Conservation (phyloP, 2,113 vertebrate genomes). For the Myodes glareolus region DNA sequence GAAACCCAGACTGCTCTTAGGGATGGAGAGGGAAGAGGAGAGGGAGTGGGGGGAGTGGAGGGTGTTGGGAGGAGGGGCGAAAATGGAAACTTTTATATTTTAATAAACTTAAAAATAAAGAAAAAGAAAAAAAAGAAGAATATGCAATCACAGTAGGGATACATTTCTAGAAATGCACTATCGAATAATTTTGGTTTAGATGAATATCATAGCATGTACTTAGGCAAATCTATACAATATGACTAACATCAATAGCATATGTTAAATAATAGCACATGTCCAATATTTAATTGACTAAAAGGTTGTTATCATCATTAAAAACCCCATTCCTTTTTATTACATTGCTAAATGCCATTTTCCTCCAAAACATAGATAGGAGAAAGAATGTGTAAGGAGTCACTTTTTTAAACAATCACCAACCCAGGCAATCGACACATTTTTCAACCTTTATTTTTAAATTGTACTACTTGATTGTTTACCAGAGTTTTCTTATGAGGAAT, state of each 20-base stretch:
- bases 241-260: background rate
- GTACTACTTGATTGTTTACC: background rate
- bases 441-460: background rate
- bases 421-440: constrained; percentile 51
- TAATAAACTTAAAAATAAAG: no score
- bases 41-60: no score
- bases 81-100: no score
- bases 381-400: constrained; percentile 53
- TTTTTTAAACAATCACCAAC: constrained; percentile 54
- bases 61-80: no score
- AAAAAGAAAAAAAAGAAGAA: no score
- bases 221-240: background rate
- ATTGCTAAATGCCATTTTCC: background rate
- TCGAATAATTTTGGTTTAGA: background rate
- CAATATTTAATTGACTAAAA: background rate
- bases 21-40: no score
- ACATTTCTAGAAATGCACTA: background rate
- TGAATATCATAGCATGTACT: background rate
- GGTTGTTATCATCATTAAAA: background rate
- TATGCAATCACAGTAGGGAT: background rate
- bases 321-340: background rate
- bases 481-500: constrained; percentile 39
- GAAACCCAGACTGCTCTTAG: no score
- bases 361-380: constrained; percentile 57
- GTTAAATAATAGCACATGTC: background rate